A percentile compares a stretch with the other conserved stretches of the same genome.
Conservation (phyloP, 1,140 invertebrate species). For the Drosophila suzukii region DNA sequence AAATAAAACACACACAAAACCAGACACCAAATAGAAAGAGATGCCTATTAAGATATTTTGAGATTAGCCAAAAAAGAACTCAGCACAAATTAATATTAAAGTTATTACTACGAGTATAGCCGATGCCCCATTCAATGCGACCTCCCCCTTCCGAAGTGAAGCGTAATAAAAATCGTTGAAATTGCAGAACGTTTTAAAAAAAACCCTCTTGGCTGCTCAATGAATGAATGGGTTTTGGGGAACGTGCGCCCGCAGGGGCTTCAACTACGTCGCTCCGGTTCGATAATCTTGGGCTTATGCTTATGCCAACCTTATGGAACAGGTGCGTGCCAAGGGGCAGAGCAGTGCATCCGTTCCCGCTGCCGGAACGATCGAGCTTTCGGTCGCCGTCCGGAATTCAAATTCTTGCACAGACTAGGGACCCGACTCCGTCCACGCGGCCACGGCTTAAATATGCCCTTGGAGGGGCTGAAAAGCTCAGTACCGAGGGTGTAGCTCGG, state of each 20-base stretch:
- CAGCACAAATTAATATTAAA: conserved; percentile 52
- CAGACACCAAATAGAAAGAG: conserved; percentile 21
- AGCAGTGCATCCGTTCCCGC: conserved; percentile 39
- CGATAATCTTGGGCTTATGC: conserved; percentile 40
- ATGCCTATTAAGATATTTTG: conserved; percentile 12
- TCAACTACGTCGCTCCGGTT: conserved; percentile 20
- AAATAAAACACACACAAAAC: neutral
- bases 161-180: conserved; percentile 68
- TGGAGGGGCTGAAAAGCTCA: conserved; percentile 12
- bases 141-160: conserved; percentile 24
- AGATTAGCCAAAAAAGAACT: conserved; percentile 9
- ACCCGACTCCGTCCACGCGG: conserved; percentile 1
- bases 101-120: conserved; percentile 24
- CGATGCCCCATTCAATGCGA: conserved; percentile 26
- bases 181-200: conserved; percentile 64
- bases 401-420: conserved; percentile 34
- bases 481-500: conserved; percentile 50
- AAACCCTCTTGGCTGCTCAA: conserved; percentile 17
- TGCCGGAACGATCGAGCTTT: conserved; percentile 1
- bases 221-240: conserved; percentile 24
- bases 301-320: conserved; percentile 14
- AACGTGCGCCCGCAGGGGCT: conserved; percentile 12
- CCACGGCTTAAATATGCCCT: conserved; percentile 54
- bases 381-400: conserved; percentile 34
- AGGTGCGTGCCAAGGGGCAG: conserved; percentile 40